phyloP scores from a whole-genome alignment of 2,797 vertebrate genomes.

The Acanthis flammea region DNA sequence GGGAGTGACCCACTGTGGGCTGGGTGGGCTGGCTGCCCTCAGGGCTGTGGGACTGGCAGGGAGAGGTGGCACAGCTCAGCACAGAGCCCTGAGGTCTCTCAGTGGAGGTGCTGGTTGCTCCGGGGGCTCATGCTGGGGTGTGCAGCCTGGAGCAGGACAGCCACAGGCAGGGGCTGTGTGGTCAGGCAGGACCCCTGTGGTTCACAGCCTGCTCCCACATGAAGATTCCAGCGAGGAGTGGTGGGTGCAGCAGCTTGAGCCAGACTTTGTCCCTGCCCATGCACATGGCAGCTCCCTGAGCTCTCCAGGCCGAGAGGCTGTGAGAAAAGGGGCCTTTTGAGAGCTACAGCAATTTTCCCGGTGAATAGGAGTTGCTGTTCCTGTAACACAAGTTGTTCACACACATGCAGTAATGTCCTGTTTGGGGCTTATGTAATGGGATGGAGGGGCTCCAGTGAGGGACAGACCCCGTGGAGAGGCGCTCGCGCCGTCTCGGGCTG shows the following conservation, averaged over 20 bases:
- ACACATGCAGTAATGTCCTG: slow-evolving; percentile 74
- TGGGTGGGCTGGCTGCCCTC: fast-evolving
- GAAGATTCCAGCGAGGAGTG: fast-evolving
- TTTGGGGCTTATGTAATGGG: slow-evolving; percentile 83
- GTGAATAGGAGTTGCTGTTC: slow-evolving; percentile 67
- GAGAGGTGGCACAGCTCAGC: fast-evolving
- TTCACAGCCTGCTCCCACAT: neutral
- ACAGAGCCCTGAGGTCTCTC: no score
- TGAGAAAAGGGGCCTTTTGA: slow-evolving; percentile 19
- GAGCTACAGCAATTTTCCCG: slow-evolving; percentile 4
- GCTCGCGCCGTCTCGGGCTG: slow-evolving; percentile 66
- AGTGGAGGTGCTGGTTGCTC: neutral
- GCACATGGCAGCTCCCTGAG: neutral
- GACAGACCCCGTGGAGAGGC: slow-evolving; percentile 67
- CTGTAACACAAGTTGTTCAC: slow-evolving; percentile 61
- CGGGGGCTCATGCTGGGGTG: fast-evolving
- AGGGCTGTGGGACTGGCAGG: neutral
- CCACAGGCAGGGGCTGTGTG: neutral
- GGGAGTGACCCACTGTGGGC: neutral
- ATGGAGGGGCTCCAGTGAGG: slow-evolving; percentile 78
- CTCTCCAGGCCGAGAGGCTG: neutral
- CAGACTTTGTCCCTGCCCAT: fast-evolving
- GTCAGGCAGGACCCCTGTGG: neutral
- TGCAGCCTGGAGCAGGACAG: fast-evolving
- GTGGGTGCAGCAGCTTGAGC: fast-evolving